Evolutionary conservation across 2,888 invertebrate species (phyloP).

Genomic region (Cataglyphis albicans): DNA sequence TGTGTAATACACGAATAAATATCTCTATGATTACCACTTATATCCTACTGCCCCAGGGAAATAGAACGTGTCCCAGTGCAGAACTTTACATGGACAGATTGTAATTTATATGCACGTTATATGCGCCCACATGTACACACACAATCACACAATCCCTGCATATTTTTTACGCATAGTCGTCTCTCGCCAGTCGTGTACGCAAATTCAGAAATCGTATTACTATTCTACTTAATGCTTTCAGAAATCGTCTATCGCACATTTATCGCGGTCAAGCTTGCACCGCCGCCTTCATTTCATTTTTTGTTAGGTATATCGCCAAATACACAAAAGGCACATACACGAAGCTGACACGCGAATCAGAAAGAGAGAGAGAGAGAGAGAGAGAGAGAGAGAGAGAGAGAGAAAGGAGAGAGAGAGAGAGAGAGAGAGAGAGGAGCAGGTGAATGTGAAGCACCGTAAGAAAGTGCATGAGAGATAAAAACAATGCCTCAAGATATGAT

Average conservation of each 20-base stretch:
- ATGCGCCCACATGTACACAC: constrained; percentile 68
- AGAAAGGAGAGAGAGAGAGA: background rate
- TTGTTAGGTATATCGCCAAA: constrained; percentile 50
- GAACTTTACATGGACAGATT: constrained; percentile 34
- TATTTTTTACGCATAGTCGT: constrained; percentile 43
- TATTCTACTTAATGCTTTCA: constrained; percentile 39
- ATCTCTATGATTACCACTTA: background rate
- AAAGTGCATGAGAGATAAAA: constrained; percentile 21
- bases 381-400: too few species aligned
- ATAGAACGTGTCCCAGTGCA: constrained; percentile 16
- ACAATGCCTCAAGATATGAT: background rate
- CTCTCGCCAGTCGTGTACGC: constrained; percentile 31
- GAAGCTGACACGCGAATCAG: constrained; percentile 25
- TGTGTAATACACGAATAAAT: constrained; percentile 16
- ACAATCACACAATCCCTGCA: constrained; percentile 64
- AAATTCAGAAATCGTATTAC: constrained; percentile 37
- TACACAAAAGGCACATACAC: constrained; percentile 40
- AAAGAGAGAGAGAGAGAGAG: constrained; percentile 11
- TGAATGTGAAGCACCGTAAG: background rate
- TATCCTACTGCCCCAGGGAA: constrained; percentile 14
- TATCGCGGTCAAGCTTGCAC: constrained; percentile 68
- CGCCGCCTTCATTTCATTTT: constrained; percentile 53
- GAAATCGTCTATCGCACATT: constrained; percentile 59
- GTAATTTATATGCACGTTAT: constrained; percentile 71
- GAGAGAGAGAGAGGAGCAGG: background rate